A percentile compares a stretch with the other conserved stretches of the same genome.
phyloP scores from a whole-genome alignment of 2,113 vertebrate species.

The Menura novaehollandiae region DNA sequence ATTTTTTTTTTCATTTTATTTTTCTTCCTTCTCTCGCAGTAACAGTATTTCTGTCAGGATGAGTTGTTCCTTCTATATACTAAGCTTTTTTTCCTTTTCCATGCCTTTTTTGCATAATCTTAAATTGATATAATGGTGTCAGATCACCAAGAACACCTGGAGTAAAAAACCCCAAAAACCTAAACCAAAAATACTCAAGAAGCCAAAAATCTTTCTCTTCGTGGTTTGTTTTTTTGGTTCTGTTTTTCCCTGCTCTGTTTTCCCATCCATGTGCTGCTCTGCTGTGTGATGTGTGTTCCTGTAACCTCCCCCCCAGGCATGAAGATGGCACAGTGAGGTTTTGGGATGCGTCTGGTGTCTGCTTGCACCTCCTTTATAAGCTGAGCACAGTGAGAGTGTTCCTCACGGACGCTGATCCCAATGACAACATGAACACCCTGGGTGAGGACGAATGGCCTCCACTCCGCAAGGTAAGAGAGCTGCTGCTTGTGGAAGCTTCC shows the following conservation, averaged over 20 bases:
- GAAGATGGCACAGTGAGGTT: constrained; percentile 94
- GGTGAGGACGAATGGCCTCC: constrained; percentile 96
- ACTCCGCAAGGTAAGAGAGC: constrained; percentile 84
- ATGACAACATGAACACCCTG: constrained; percentile 85
- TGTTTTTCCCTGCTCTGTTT: not conserved
- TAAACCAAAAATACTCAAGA: not conserved
- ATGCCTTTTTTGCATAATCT: not conserved
- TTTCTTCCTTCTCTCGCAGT: not conserved
- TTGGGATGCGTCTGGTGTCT: constrained; percentile 96
- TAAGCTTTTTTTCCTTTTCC: not conserved
- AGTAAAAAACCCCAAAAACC: not conserved
- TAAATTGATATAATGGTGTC: not conserved
- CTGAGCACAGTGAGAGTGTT: constrained; percentile 91
- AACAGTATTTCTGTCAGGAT: not conserved
- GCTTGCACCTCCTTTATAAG: constrained; percentile 90
- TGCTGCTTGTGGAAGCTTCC: not conserved
- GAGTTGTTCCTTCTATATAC: not conserved
- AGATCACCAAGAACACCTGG: not conserved
- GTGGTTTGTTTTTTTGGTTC: not conserved
- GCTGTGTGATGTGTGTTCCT: not conserved
- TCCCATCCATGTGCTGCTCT: not conserved
- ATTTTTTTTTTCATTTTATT: not conserved
- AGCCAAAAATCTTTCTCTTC: not conserved
- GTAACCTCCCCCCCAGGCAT: constrained; percentile 71
- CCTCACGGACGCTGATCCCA: constrained; percentile 88